Evolutionary conservation across 2,888 invertebrate species (phyloP), one percentile per base, ranked within the genome.

Genomic region (Limnephilus marmoratus): DNA sequence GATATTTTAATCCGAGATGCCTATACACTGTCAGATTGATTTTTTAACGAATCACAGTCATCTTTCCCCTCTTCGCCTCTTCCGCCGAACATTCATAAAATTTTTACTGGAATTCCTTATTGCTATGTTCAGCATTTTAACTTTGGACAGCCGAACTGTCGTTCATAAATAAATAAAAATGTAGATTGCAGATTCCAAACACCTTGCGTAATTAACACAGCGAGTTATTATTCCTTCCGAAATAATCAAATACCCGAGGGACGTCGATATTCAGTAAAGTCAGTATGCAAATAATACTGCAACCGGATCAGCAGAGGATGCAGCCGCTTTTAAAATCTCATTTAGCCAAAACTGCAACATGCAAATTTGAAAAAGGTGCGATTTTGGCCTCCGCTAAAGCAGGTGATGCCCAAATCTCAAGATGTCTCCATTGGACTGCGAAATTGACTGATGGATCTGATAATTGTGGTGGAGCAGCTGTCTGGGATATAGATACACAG

Each of bases 351-450:
- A 68, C 68, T 68, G 68, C 9, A 68, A 68, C 68, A 68, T 68
- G 68, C 68, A n/a, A 68, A 68, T 68, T 68, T 68, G 68, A 24
- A 68, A 68, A 68, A 68, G 68, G 68, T 68, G 68, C 68, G 68
- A 68, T 68, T 68, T 24, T 24, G 24, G 68, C 24, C 83, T 37
- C 83, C 15, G 83, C 15, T 15, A 24, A n/a, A 49, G 85, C 85
- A 86, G 85, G 85, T 86, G 85, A 86, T 29, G 85, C n/a, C n/a
- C 45, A 45, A 86, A 82, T 81, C 81, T 82, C 91, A 87, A 87
- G 85, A 91, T 89, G 83, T 88, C 91, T 88, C 88, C 91, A 89
- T 88, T 31, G 82, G 89, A 89, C 81, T 88, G 91, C 85, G 83
- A 91, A 91, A 91, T 91, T 88, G 82, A 81, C 37, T 49, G 81